These are phyloP conservation scores for Ornithorhynchus anatinus DNA, from an alignment of 2,113 vertebrate species.

Conservation along the genomic window DNA sequence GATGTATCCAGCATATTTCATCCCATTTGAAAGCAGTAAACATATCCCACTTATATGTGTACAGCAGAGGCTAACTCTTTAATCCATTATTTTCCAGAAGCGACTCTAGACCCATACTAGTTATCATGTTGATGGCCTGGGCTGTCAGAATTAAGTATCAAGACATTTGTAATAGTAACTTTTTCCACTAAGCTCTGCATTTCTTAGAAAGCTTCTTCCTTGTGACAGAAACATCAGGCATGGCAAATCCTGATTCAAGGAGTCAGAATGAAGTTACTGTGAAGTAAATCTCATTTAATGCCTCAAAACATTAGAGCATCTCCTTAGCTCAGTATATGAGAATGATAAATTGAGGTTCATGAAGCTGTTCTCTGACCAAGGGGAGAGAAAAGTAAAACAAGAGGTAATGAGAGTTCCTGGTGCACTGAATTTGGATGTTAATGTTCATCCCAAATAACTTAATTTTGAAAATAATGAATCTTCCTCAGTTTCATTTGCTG, in stretches of 20 bases:
- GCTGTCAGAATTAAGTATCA: constrained; percentile 26
- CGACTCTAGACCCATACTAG: neutral
- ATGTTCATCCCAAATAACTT: constrained; percentile 11
- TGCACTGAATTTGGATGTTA: constrained; percentile 35
- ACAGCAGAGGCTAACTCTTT: neutral
- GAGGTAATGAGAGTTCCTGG: constrained; percentile 48
- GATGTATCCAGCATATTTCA: neutral
- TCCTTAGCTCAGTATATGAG: constrained; percentile 47
- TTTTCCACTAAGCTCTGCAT: constrained; percentile 52
- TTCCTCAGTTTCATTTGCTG: neutral
- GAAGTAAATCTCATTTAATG: constrained; percentile 70
- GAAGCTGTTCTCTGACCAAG: constrained; percentile 37
- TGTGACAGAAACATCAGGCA: constrained; percentile 48
- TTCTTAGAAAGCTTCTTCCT: constrained; percentile 62
- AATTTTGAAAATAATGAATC: constrained; percentile 13
- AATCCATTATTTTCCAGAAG: constrained; percentile 26
- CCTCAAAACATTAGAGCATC: constrained; percentile 43
- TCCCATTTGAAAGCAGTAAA: neutral
- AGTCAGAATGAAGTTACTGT: constrained; percentile 63
- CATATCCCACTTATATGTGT: rapidly evolving
- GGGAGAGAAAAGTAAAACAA: constrained; percentile 50
- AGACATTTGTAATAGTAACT: constrained; percentile 28
- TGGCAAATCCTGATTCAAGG: constrained; percentile 61
- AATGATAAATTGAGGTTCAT: constrained; percentile 52
- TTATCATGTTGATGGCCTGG: neutral